Evolutionary conservation across 2,113 vertebrate genomes (phyloP).

Genomic region (Cheilinus undulatus): DNA sequence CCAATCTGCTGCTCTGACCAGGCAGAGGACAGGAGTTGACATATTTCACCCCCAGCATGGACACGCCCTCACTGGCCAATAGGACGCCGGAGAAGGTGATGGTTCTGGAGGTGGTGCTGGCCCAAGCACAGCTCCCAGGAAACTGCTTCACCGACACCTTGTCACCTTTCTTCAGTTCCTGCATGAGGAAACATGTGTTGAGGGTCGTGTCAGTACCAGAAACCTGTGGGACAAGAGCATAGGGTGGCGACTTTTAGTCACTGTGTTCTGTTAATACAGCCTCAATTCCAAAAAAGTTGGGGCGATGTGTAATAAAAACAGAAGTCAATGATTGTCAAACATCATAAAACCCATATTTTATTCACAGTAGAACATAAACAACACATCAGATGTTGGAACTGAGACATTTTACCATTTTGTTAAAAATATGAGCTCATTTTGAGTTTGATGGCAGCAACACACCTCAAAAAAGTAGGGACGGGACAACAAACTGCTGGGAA

Average conservation of each 20-base stretch:
- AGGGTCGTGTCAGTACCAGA: slow-evolving; percentile 24
- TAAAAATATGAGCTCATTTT: no score
- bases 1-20: neutral
- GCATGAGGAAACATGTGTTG: slow-evolving; percentile 45
- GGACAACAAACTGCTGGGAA: no score
- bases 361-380: no score
- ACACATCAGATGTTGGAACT: no score
- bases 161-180: slow-evolving; percentile 18
- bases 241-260: neutral
- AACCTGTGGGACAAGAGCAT: slow-evolving; percentile 9
- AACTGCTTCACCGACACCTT: slow-evolving; percentile 29
- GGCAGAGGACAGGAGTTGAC: slow-evolving; percentile 10
- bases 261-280: no score
- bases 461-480: no score
- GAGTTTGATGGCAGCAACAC: no score
- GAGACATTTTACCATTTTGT: no score
- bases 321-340: no score
- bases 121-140: slow-evolving; percentile 24
- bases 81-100: slow-evolving; percentile 53
- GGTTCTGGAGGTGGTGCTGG: slow-evolving; percentile 23
- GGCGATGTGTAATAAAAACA: no score
- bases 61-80: slow-evolving; percentile 13
- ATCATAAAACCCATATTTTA: no score
- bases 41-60: slow-evolving; percentile 12
- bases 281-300: no score